Conservation (phyloP, 2,797 vertebrate genomes). For the Muscicapa comitata region DNA sequence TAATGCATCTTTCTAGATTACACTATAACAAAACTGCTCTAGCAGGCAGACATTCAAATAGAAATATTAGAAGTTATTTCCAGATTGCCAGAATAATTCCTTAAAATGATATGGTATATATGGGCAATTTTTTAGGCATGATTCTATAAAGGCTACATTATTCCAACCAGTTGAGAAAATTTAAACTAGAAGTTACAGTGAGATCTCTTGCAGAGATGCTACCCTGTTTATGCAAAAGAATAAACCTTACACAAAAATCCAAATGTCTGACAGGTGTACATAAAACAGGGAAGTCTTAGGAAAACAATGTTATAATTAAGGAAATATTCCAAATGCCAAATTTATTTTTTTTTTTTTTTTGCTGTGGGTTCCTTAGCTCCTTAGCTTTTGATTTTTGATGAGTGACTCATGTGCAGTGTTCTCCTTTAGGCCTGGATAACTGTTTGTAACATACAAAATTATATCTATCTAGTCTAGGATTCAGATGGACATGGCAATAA, state of each 20-base stretch:
- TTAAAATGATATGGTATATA: not conserved
- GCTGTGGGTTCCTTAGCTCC: not conserved
- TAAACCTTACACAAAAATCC: not conserved
- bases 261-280: not conserved
- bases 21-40: not conserved
- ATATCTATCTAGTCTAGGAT: not conserved
- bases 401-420: not conserved
- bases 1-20: not conserved
- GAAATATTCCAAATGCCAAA: not conserved
- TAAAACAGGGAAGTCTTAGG: not conserved
- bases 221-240: not conserved
- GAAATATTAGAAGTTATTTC: not conserved
- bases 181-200: not conserved
- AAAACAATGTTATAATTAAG: not conserved
- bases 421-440: not conserved
- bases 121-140: not conserved
- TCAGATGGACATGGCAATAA: not conserved
- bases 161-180: not conserved
- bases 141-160: not conserved
- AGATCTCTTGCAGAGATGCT: not conserved
- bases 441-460: not conserved
- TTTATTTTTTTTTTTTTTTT: not conserved
- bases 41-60: not conserved
- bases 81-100: not conserved
- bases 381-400: not conserved